These are phyloP conservation scores for Dynastes hyllus DNA, from an alignment of 2,888 invertebrate species.

Conservation along the genomic window DNA sequence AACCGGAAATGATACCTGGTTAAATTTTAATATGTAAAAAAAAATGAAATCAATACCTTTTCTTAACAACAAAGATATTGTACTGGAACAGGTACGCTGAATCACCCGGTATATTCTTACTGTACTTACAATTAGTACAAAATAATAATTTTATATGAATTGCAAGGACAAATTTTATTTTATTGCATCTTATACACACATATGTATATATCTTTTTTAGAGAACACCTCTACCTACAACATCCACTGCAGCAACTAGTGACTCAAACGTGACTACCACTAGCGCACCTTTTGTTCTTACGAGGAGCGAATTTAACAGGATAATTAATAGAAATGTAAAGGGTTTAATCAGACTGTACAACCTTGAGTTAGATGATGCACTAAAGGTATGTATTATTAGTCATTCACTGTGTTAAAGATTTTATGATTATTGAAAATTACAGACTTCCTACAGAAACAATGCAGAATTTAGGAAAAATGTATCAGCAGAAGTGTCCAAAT, in stretches of 20 bases:
- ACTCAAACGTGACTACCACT: constrained; percentile 66
- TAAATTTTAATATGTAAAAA: too few species aligned
- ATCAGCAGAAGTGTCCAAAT: constrained; percentile 66
- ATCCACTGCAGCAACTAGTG: constrained; percentile 61
- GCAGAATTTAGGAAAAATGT: constrained; percentile 65
- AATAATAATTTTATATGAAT: too few species aligned
- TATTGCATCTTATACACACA: too few species aligned
- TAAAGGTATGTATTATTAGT: constrained; percentile 67
- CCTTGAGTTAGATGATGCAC: constrained; percentile 72
- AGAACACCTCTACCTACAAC: constrained; percentile 49
- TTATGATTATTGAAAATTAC: constrained; percentile 7
- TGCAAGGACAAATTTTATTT: too few species aligned
- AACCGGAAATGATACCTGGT: too few species aligned
- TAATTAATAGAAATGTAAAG: constrained; percentile 71
- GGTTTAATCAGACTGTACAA: constrained; percentile 72
- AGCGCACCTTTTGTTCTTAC: constrained; percentile 69
- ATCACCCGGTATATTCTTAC: too few species aligned
- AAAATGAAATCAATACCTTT: too few species aligned
- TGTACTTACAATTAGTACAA: too few species aligned
- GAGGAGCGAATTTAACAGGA: constrained; percentile 67
- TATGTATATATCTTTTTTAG: constrained; percentile 52
- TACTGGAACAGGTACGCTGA: too few species aligned
- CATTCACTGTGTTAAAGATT: not conserved
- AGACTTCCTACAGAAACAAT: constrained; percentile 57
- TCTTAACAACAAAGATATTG: too few species aligned